phyloP scores from a whole-genome alignment of 2,888 invertebrate species.

The Sphaerophoria taeniata region DNA sequence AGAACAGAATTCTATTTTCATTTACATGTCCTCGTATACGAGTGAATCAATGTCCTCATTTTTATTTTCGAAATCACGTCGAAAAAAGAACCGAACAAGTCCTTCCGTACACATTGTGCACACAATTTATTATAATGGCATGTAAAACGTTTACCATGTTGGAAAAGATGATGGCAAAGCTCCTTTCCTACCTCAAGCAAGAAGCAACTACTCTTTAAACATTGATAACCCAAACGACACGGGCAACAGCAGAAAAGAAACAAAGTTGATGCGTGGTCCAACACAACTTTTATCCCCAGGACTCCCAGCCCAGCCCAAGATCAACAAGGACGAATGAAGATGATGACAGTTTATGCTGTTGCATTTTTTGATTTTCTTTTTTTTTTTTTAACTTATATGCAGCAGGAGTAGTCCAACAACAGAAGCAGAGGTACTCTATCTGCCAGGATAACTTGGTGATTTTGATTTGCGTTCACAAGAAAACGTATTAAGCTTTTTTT shows the following conservation, averaged over 20 bases:
- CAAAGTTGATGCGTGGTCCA: not conserved
- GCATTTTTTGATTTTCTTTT: slow-evolving; percentile 24
- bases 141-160: slow-evolving; percentile 68
- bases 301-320: slow-evolving; percentile 22
- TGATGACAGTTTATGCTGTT: slow-evolving; percentile 60
- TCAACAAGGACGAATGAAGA: slow-evolving; percentile 47
- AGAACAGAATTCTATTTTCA: too few species aligned
- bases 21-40: not conserved
- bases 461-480: slow-evolving; percentile 61
- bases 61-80: slow-evolving; percentile 32
- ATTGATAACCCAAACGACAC: slow-evolving; percentile 12
- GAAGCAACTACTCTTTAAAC: not conserved
- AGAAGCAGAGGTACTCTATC: slow-evolving; percentile 22
- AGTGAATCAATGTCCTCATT: not conserved
- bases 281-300: slow-evolving; percentile 32
- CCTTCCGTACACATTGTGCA: slow-evolving; percentile 60
- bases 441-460: slow-evolving; percentile 44
- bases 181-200: slow-evolving; percentile 3
- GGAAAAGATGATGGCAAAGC: slow-evolving; percentile 15
- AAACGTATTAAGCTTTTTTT: slow-evolving; percentile 59
- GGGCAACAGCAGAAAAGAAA: not conserved
- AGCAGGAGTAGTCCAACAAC: not conserved
- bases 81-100: slow-evolving; percentile 47
- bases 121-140: slow-evolving; percentile 71
- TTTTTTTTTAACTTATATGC: slow-evolving; percentile 22